phyloP scores from a whole-genome alignment of 2,113 vertebrate genomes.

The Leucosticte australis region DNA sequence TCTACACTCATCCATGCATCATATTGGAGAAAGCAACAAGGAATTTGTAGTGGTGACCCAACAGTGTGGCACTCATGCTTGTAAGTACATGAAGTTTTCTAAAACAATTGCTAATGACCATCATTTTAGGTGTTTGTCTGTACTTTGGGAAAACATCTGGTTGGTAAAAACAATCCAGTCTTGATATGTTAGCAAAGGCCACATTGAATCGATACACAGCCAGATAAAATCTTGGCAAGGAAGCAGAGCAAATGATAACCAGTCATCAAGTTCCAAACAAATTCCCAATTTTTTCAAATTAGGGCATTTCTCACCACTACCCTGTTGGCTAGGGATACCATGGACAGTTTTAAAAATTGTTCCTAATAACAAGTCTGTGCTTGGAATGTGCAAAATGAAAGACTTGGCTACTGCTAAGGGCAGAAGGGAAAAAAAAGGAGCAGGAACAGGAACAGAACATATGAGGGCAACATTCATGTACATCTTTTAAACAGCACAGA shows the following conservation, averaged over 20 bases:
- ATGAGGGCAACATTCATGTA: neutral
- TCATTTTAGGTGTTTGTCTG: neutral
- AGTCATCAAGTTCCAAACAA: neutral
- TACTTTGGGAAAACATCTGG: neutral
- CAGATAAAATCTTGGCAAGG: neutral
- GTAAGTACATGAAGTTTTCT: neutral
- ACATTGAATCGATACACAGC: accelerated
- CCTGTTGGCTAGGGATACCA: neutral
- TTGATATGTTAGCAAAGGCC: neutral
- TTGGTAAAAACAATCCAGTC: neutral
- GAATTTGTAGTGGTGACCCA: neutral
- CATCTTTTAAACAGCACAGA: neutral
- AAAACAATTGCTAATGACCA: neutral
- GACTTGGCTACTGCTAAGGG: neutral
- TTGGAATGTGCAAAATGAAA: neutral
- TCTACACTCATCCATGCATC: neutral
- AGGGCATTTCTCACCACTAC: neutral
- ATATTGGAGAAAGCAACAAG: neutral
- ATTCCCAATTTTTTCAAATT: neutral
- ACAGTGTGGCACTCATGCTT: neutral
- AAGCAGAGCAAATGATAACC: neutral
- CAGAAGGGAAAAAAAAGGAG: neutral
- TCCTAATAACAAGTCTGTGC: neutral
- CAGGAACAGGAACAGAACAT: neutral
- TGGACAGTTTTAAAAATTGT: neutral